Conservation (phyloP, 2,797 vertebrate genomes). For the Lophius americanus region DNA sequence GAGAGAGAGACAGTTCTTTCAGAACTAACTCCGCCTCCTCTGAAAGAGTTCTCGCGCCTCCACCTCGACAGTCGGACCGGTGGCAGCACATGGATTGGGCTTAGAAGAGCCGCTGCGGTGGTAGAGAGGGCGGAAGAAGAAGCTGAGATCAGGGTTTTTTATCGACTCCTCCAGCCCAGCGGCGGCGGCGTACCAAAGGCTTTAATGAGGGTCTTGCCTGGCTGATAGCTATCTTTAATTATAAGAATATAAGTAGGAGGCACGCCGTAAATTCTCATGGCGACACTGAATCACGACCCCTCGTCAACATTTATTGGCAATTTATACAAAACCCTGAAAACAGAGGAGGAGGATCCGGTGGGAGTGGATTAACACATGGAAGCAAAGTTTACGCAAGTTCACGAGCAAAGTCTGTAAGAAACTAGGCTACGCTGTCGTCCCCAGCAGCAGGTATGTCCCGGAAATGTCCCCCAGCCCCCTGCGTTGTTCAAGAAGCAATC, state of each 20-base stretch:
- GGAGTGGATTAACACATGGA: no score
- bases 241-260: constrained; percentile 36
- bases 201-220: constrained; percentile 54
- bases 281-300: constrained; percentile 36
- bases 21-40: constrained; percentile 46
- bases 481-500: no score
- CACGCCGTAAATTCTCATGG: constrained; percentile 47
- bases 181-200: constrained; percentile 50
- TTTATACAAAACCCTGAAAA: constrained; percentile 45
- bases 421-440: constrained; percentile 43
- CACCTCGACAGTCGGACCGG: constrained; percentile 56
- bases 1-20: constrained; percentile 3
- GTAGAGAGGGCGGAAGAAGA: constrained; percentile 27
- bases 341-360: no score
- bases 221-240: constrained; percentile 56
- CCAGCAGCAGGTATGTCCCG: constrained; percentile 11
- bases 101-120: constrained; percentile 13
- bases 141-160: constrained; percentile 37
- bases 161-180: constrained; percentile 45
- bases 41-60: constrained; percentile 55
- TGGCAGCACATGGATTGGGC: constrained; percentile 34
- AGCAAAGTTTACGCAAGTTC: constrained; percentile 4
- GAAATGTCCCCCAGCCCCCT: no score
- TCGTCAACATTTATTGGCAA: constrained; percentile 34
- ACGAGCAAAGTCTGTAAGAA: constrained; percentile 26